These are phyloP conservation scores for Copidosoma floridanum DNA, from an alignment of 1,140 invertebrate genomes.

Conservation along the genomic window DNA sequence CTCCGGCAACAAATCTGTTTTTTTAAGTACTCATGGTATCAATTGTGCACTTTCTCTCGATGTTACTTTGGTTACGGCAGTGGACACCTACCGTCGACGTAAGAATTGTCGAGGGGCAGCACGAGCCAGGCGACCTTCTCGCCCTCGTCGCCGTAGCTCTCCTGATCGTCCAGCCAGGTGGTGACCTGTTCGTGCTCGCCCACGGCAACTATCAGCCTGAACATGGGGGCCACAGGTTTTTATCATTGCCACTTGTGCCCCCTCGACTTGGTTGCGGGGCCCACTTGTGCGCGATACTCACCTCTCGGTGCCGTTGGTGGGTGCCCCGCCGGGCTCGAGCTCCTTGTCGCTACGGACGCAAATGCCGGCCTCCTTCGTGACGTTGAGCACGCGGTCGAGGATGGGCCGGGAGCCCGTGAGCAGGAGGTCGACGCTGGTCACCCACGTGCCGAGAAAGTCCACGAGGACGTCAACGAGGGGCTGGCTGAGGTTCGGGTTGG, in stretches of 20 bases:
- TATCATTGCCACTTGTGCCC: neutral
- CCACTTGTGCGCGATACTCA: too few species aligned
- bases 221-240: slow-evolving; percentile 29
- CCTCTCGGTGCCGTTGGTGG: neutral
- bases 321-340: neutral
- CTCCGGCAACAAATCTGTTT: slow-evolving; percentile 42
- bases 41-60: too few species aligned
- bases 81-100: slow-evolving; percentile 37
- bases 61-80: too few species aligned
- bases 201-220: slow-evolving; percentile 36
- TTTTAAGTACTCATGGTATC: too few species aligned
- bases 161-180: slow-evolving; percentile 38
- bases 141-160: slow-evolving; percentile 9
- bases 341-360: slow-evolving; percentile 42
- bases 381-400: slow-evolving; percentile 35
- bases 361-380: slow-evolving; percentile 38
- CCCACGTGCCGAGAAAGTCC: slow-evolving; percentile 41
- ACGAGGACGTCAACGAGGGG: slow-evolving; percentile 38
- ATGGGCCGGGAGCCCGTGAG: slow-evolving; percentile 30
- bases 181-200: slow-evolving; percentile 36
- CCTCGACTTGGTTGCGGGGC: neutral
- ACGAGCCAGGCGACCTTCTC: slow-evolving; percentile 43
- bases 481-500: slow-evolving; percentile 37
- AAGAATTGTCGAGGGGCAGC: slow-evolving; percentile 41
- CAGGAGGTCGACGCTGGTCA: slow-evolving; percentile 40